Conservation (phyloP, 2,797 vertebrate species). For the Falco rusticolus region DNA sequence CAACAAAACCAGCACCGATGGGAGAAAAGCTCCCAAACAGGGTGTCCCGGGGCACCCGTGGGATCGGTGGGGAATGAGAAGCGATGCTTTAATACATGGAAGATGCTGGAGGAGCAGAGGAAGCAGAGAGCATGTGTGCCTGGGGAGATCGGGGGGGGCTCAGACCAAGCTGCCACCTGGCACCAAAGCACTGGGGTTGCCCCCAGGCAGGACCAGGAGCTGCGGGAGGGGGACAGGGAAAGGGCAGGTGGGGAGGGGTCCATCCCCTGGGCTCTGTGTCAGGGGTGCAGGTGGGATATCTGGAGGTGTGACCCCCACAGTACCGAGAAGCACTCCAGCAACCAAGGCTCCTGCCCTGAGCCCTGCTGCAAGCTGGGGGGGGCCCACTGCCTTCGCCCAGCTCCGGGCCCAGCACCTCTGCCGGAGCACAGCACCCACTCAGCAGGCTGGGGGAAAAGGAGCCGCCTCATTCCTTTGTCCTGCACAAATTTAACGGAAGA, state of each 20-base stretch:
- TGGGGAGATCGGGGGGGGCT: too few species aligned
- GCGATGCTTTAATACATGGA: fast-evolving
- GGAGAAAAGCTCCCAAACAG: background rate
- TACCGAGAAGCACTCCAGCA: fast-evolving
- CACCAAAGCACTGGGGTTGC: background rate
- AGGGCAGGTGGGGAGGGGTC: background rate
- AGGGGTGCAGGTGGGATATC: fast-evolving
- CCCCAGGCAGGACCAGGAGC: background rate
- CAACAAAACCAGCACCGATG: fast-evolving
- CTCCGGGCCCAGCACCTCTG: fast-evolving
- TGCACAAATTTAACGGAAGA: background rate
- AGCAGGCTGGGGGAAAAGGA: too few species aligned
- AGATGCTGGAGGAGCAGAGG: background rate
- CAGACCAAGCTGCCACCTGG: fast-evolving
- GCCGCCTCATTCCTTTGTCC: background rate
- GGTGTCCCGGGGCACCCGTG: too few species aligned
- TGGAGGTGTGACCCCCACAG: fast-evolving
- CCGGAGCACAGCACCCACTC: fast-evolving
- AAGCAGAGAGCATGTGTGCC: background rate
- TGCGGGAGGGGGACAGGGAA: fast-evolving
- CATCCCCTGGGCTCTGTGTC: background rate
- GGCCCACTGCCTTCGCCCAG: fast-evolving
- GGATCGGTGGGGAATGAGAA: background rate
- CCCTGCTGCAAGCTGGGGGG: background rate
- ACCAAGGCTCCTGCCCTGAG: fast-evolving